Evolutionary conservation across 1,140 invertebrate species (phyloP).

Genomic region (Euglossa dilemma): DNA sequence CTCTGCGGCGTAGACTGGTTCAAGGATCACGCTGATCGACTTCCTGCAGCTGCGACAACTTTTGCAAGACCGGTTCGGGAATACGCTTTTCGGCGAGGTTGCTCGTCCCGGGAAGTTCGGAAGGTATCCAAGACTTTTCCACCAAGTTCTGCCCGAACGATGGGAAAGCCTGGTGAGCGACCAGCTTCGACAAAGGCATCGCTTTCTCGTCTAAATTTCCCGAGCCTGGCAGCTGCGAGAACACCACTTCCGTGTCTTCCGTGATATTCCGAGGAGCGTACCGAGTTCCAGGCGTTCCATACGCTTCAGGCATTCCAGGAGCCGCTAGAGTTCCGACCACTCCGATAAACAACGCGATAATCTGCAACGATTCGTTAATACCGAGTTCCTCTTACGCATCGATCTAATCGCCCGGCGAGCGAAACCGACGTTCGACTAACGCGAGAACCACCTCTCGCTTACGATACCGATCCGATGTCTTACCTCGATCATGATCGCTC

Average conservation of each 20-base stretch:
- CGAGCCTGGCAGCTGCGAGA: constrained; percentile 58
- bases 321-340: constrained; percentile 51
- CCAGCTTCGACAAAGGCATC: constrained; percentile 67
- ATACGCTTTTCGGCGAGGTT: constrained; percentile 70
- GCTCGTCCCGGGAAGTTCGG: constrained; percentile 49
- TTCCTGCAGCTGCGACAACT: constrained; percentile 13
- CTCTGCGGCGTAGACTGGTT: background rate
- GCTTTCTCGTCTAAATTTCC: constrained; percentile 73
- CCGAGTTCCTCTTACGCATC: background rate
- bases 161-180: constrained; percentile 11
- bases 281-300: background rate
- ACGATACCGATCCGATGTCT: constrained; percentile 33
- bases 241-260: constrained; percentile 69
- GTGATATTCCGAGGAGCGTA: constrained; percentile 21
- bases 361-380: constrained; percentile 47
- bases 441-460: background rate
- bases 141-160: constrained; percentile 62
- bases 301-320: constrained; percentile 9
- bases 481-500: constrained; percentile 77
- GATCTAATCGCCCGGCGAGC: background rate
- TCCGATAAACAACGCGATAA: constrained; percentile 60
- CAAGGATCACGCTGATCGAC: background rate
- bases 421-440: background rate
- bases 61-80: constrained; percentile 49
- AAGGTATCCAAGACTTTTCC: constrained; percentile 63